These are phyloP conservation scores for Thamnophis elegans DNA, from an alignment of 2,797 vertebrate genomes.

Conservation along the genomic window DNA sequence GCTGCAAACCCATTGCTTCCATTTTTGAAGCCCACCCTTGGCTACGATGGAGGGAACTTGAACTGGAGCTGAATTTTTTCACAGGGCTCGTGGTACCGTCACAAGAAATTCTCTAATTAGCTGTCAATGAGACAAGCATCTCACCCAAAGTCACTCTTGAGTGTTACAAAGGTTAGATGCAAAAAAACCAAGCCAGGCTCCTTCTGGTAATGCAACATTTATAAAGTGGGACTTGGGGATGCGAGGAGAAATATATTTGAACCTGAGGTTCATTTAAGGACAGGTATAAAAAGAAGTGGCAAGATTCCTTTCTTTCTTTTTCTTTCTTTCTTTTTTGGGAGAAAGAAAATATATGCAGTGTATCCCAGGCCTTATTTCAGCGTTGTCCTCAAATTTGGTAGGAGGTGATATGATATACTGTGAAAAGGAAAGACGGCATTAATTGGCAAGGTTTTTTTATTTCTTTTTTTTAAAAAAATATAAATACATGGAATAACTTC, in stretches of 20 bases:
- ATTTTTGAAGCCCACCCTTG: too few relatives aligned
- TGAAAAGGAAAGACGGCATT: neutral
- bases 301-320: too few relatives aligned
- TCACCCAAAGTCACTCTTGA: neutral
- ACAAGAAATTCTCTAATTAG: slow-evolving; percentile 27
- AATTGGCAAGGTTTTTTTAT: neutral
- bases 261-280: slow-evolving; percentile 9
- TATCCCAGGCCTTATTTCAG: slow-evolving; percentile 1
- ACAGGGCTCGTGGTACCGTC: slow-evolving; percentile 1
- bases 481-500: neutral
- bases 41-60: neutral
- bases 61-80: slow-evolving; percentile 29
- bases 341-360: slow-evolving; percentile 4
- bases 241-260: neutral
- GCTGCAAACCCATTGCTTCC: too few relatives aligned
- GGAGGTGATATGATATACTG: neutral
- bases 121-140: neutral
- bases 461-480: neutral
- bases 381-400: neutral
- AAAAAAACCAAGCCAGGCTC: neutral
- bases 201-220: neutral
- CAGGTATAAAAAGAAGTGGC: slow-evolving; percentile 4
- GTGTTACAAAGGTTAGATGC: neutral
- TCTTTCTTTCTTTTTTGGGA: neutral
- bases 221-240: neutral